Evolutionary conservation across 2,888 invertebrate genomes (phyloP), one percentile per base, ranked within the genome.

Genomic region (Drosophila ustulata): DNA sequence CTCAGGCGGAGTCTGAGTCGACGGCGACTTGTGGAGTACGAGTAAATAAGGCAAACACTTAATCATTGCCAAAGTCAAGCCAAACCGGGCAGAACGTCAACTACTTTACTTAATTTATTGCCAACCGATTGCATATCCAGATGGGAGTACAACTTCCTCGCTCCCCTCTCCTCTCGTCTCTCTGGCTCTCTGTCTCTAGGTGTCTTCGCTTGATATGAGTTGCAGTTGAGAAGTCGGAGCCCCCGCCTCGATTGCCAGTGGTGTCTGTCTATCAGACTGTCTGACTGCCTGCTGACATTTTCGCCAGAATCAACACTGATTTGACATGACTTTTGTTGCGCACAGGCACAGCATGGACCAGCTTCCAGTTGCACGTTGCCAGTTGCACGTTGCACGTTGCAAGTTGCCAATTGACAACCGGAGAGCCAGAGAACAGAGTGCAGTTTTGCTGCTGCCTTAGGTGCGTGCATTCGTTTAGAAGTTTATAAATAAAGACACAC

Each of bases 221-320:
- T 53, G 45, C 26, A 62, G 62, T 62, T 61, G 52, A 7, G 55
- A 18, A 18, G 66, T n/a, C 50, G 57, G 32, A 56, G 52, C 56
- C 55, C 58, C 59, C 52, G 51, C 51, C 51, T 51, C 7, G 55
- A 34, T 52, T 47, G 51, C 23, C 28, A 30, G 30, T 7, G 30
- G 30, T 53, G n/a, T 11, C 50, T 50, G 25, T 45, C 57, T 30
- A 30, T 4, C 23, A 30, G 46, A 30, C 34, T 70, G 68, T 63
- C 75, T 78, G 79, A 68, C 73, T 78, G 76, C 85, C 85, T 78
- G 84, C 88, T 87, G 82, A 84, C 85, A 87, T 88, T 84, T 84
- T 84, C 84, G 85, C 88, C 78, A 82, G 88, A 87, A 84, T 84
- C 88, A 85, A 80, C 88, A 88, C 85, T 88, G 84, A 88, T 84